Base-by-base conservation (phyloP, 2,113 vertebrate species). In the Cinclus mexicanus region DNA sequence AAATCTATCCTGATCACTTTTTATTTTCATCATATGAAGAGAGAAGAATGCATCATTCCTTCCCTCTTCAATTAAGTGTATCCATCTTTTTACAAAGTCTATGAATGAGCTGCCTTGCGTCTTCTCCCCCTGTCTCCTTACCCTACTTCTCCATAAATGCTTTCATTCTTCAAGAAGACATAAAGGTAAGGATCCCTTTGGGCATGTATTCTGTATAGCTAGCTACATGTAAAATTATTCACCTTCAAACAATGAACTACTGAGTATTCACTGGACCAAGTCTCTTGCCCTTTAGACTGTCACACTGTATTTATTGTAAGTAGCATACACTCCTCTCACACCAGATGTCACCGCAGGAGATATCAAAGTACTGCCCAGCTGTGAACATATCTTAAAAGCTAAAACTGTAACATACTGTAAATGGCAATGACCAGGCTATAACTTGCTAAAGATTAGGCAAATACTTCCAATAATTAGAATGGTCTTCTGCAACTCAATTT, bases 1-100 rank as follows among this genome's bases (percentile, higher is more conserved):
- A 97, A 98, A 97, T 97, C 97, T 97, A 96, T 97, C 96, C 95
- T 81, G 95, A 97, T 98, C 97, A 94, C 87, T 97, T 97, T 95
- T 97, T 97, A 98, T 98, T 98, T 98, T 94, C 95, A 93, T 98
- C 95, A 96, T 87, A 89, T 83, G 88, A 96, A 83, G 84, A 71
- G 69, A 96, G 97, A 96, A 89, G 74, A 89, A 91, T 95, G 64
- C 87, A 97, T 95, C 86, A 72, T 72, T 93, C 85, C 93, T 88
- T 95, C 88, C 85, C 88, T 82, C 71, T 92, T 95, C 84, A 89
- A 85, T 97, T 96, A 97, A 71, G 26, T 31, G 41, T 68, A 75
- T 95, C 55, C 55, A 12, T 94, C 92, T 95, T 24, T 5, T 75
- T 1, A 2, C 87, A 86, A 76, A 44, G 84, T 56, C 94, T 68